Evolutionary conservation across 2,888 invertebrate species (phyloP).

Genomic region (Aromia moschata): DNA sequence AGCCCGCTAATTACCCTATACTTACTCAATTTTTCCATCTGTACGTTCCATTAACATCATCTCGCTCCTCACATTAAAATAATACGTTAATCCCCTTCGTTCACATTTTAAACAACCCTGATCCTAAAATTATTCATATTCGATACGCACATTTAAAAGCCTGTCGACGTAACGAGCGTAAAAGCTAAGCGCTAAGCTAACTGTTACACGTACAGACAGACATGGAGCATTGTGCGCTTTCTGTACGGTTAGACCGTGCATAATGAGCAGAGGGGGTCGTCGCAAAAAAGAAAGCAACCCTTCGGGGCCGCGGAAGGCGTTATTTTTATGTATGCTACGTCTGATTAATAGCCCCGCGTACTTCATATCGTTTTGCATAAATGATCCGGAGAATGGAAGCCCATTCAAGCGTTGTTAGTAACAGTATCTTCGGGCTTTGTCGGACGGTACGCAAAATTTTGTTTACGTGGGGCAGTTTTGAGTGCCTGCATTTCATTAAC

Average conservation of each 20-base stretch:
- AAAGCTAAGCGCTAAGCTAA: slow-evolving; percentile 43
- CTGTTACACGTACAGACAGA: slow-evolving; percentile 17
- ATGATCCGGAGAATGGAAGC: slow-evolving; percentile 35
- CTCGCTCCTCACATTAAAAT: too few species aligned
- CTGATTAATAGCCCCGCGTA: slow-evolving; percentile 48
- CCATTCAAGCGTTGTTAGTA: slow-evolving; percentile 20
- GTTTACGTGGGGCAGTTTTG: too few species aligned
- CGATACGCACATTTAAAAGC: too few species aligned
- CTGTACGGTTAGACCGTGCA: slow-evolving; percentile 49
- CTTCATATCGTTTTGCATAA: slow-evolving; percentile 38
- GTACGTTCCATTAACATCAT: too few species aligned
- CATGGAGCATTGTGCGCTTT: slow-evolving; percentile 35
- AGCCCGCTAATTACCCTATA: too few species aligned
- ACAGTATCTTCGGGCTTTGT: slow-evolving; percentile 17
- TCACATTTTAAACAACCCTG: too few species aligned
- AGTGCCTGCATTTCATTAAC: too few species aligned
- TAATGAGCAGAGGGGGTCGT: slow-evolving; percentile 43
- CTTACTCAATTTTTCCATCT: too few species aligned
- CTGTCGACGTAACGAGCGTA: slow-evolving; percentile 48
- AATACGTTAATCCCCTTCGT: too few species aligned
- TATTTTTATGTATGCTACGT: slow-evolving; percentile 43
- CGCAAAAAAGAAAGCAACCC: slow-evolving; percentile 44
- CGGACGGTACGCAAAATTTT: too few species aligned
- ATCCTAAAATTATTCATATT: too few species aligned
- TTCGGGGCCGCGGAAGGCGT: slow-evolving; percentile 46